phyloP scores from a whole-genome alignment of 1,140 invertebrate genomes.

The Pseudomyrmex dendroicus region DNA sequence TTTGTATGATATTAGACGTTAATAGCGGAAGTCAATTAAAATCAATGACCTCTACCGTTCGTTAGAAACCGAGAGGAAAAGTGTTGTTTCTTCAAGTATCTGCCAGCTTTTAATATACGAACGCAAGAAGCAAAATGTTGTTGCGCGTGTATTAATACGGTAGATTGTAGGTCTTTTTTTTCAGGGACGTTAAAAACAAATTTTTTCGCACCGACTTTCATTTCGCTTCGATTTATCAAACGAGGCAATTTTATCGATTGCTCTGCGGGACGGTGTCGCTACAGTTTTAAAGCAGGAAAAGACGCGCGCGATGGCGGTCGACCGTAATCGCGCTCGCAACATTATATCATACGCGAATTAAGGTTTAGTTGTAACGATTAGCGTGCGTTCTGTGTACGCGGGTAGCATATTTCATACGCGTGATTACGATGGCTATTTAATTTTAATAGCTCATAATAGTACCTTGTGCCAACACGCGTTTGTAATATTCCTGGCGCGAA shows the following conservation, averaged over 20 bases:
- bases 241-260: conserved; percentile 26
- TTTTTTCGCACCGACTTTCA: neutral
- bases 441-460: too few species aligned
- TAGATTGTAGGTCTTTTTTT: neutral
- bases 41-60: neutral
- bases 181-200: too few species aligned
- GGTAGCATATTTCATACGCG: conserved; percentile 38
- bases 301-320: neutral
- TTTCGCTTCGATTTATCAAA: neutral
- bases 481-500: conserved; percentile 28
- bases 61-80: neutral
- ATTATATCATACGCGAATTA: neutral
- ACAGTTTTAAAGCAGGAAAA: too few species aligned
- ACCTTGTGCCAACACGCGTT: too few species aligned
- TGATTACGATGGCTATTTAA: neutral
- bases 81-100: neutral
- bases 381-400: neutral
- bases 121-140: too few species aligned
- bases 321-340: conserved; percentile 16
- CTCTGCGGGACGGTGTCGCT: too few species aligned
- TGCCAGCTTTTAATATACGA: neutral
- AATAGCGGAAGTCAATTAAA: conserved; percentile 15
- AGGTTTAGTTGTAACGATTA: conserved; percentile 23
- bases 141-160: neutral
- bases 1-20: neutral